Evolutionary conservation across 2,888 invertebrate genomes (phyloP).

Genomic region (Bellardia bayeri): DNA sequence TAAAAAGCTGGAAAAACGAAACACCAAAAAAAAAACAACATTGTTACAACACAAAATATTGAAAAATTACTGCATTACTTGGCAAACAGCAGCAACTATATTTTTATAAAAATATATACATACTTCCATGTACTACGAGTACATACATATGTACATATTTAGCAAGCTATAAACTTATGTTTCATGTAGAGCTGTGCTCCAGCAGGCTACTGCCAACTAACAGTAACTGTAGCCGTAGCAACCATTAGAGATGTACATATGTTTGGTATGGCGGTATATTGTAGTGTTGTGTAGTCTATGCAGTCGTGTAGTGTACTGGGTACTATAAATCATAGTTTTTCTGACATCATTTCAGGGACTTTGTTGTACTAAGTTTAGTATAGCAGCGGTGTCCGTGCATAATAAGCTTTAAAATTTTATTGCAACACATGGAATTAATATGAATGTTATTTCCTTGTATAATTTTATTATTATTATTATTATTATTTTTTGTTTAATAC

Average conservation of each 20-base stretch:
- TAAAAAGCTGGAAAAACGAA: conserved; percentile 54
- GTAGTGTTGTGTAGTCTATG: neutral
- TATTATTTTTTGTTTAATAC: neutral
- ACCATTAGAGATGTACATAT: conserved; percentile 12
- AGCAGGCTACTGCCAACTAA: neutral
- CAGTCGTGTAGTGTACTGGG: conserved; percentile 57
- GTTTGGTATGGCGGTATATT: neutral
- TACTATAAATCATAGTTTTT: conserved; percentile 72
- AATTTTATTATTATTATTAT: conserved; percentile 31
- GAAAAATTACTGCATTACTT: conserved; percentile 69
- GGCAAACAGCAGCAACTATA: conserved; percentile 64
- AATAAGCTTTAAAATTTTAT: conserved; percentile 72
- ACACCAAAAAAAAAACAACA: conserved; percentile 15
- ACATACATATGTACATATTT: neutral
- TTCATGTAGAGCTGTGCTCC: conserved; percentile 3
- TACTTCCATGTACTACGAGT: neutral
- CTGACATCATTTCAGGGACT: conserved; percentile 72
- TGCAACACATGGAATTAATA: conserved; percentile 73
- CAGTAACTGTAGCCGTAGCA: neutral
- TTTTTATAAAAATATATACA: conserved; percentile 6
- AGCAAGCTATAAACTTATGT: conserved; percentile 57
- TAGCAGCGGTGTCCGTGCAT: conserved; percentile 71
- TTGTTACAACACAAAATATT: conserved; percentile 62
- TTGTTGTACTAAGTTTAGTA: conserved; percentile 32
- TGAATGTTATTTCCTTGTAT: conserved; percentile 56